Percentiles rank a stretch among this genome's conserved stretches.
These are phyloP conservation scores for Syndactyla subalaris DNA, from an alignment of 2,797 vertebrate species.

Conservation along the genomic window DNA sequence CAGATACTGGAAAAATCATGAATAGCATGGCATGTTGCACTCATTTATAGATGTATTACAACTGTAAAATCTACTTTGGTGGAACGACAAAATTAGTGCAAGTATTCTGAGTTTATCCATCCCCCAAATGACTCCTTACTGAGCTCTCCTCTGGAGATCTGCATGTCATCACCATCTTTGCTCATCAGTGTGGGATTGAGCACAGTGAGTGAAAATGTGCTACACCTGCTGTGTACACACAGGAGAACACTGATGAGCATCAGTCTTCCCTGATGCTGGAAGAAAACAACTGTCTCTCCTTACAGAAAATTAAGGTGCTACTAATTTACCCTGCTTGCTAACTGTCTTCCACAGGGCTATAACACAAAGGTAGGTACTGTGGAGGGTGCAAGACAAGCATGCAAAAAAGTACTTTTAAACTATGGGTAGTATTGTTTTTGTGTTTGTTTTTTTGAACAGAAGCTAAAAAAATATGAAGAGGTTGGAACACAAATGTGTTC, in stretches of 20 bases:
- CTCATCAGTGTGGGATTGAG: background rate
- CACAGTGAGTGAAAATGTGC: background rate
- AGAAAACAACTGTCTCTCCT: background rate
- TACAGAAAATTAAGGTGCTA: background rate
- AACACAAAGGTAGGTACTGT: background rate
- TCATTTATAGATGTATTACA: background rate
- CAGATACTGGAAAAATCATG: background rate
- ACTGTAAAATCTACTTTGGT: background rate
- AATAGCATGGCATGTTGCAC: background rate
- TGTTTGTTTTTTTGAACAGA: background rate
- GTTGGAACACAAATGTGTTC: background rate
- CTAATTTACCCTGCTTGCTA: background rate
- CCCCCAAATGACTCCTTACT: background rate
- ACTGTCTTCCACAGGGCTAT: background rate
- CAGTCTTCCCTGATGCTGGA: background rate
- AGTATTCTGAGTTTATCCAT: background rate
- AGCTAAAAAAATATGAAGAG: background rate
- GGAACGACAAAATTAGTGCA: background rate
- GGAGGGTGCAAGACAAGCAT: background rate
- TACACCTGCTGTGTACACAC: background rate
- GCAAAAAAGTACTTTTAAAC: background rate
- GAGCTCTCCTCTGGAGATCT: background rate
- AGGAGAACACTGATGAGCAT: background rate
- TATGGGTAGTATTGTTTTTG: background rate
- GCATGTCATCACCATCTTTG: background rate